These are phyloP conservation scores for Orchestes rusci DNA, from an alignment of 2,888 invertebrate species.

Conservation along the genomic window DNA sequence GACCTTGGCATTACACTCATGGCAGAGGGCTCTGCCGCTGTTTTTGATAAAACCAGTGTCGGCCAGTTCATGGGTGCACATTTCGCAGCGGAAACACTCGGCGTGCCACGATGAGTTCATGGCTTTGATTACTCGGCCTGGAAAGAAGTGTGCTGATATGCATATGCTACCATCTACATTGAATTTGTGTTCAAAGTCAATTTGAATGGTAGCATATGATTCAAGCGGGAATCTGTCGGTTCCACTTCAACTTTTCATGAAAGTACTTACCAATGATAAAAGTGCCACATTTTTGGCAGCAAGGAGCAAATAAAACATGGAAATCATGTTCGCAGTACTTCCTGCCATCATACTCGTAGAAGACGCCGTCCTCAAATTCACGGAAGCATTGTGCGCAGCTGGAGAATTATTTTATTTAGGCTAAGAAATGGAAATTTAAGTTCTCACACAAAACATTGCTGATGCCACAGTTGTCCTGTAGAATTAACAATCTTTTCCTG, in stretches of 20 bases:
- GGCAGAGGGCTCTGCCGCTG: constrained; percentile 81
- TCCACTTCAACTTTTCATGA: too few species aligned
- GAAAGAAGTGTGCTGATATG: too few species aligned
- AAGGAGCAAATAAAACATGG: constrained; percentile 83
- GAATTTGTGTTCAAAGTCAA: too few species aligned
- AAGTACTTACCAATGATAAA: constrained; percentile 93
- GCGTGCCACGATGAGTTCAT: constrained; percentile 99
- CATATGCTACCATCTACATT: neutral
- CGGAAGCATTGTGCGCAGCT: constrained; percentile 99
- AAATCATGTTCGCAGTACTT: constrained; percentile 99
- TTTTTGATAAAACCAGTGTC: constrained; percentile 97
- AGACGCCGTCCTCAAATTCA: constrained; percentile 93
- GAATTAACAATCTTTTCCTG: constrained; percentile 99
- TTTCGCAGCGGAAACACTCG: constrained; percentile 92
- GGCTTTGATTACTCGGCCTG: constrained; percentile 95
- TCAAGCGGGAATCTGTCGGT: too few species aligned
- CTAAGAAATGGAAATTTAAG: constrained; percentile 5
- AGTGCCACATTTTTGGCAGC: constrained; percentile 71
- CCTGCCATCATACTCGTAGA: constrained; percentile 97
- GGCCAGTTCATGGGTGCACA: constrained; percentile 85
- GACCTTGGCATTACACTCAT: constrained; percentile 92
- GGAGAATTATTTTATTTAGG: too few species aligned
- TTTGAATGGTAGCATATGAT: too few species aligned
- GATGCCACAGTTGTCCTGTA: constrained; percentile 97
- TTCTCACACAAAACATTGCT: constrained; percentile 96